Conservation (phyloP, 2,113 vertebrate species). For the Pachypanchax playfairii region DNA sequence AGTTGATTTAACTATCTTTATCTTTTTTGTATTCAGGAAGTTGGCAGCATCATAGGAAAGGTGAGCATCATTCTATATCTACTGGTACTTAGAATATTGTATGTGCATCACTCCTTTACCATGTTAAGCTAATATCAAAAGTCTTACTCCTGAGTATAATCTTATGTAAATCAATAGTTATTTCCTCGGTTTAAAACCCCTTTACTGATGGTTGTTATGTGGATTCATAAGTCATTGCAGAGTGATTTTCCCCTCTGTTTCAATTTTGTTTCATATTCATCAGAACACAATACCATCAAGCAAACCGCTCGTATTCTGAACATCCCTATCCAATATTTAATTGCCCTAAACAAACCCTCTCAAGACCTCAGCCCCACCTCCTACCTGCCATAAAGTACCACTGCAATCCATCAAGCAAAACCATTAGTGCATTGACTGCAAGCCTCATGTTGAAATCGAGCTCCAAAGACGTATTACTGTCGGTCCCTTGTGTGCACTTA, state of each 20-base stretch:
- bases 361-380: slow-evolving; percentile 19
- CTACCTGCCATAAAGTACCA: slow-evolving; percentile 57
- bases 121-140: slow-evolving; percentile 12
- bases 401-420: slow-evolving; percentile 69
- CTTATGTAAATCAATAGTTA: too few relatives aligned
- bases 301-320: slow-evolving; percentile 37
- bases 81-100: background rate
- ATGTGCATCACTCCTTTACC: background rate
- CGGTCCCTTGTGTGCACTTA: slow-evolving; percentile 54
- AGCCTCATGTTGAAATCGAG: slow-evolving; percentile 63
- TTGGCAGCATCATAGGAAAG: slow-evolving; percentile 83
- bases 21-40: slow-evolving; percentile 68
- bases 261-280: slow-evolving; percentile 34
- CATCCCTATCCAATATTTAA: slow-evolving; percentile 58
- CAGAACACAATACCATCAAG: slow-evolving; percentile 35
- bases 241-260: slow-evolving; percentile 3
- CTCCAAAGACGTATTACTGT: slow-evolving; percentile 63
- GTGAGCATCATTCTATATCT: slow-evolving; percentile 53
- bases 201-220: slow-evolving; percentile 13
- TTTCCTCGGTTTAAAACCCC: too few relatives aligned
- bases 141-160: too few relatives aligned
- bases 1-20: slow-evolving; percentile 19
- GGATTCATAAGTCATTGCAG: slow-evolving; percentile 10
- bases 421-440: slow-evolving; percentile 64
- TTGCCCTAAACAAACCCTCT: slow-evolving; percentile 57